phyloP scores from a whole-genome alignment of 2,797 vertebrate species.

The Euthynnus affinis region DNA sequence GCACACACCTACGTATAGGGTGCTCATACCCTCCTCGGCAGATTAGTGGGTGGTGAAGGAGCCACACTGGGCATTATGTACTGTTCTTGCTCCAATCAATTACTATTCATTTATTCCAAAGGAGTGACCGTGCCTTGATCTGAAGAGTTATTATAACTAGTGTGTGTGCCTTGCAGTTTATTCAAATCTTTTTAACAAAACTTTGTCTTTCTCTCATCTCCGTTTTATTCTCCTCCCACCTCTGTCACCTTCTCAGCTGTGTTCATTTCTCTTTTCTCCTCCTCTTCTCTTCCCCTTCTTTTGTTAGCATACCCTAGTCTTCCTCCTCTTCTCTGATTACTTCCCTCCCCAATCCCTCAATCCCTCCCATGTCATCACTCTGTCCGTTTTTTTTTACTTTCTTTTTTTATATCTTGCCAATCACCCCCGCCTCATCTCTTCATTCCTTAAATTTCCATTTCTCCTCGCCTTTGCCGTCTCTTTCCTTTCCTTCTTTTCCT shows the following conservation, averaged over 20 bases:
- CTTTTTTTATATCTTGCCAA: constrained; percentile 30
- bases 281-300: constrained; percentile 37
- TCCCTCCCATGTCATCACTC: constrained; percentile 44
- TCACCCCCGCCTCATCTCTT: constrained; percentile 12
- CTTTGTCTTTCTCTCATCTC: constrained; percentile 50
- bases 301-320: constrained; percentile 50
- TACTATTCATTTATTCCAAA: constrained; percentile 84
- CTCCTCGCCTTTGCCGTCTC: background rate
- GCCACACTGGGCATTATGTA: constrained; percentile 75
- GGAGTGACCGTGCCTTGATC: constrained; percentile 76
- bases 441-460: background rate
- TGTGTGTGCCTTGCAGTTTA: constrained; percentile 65
- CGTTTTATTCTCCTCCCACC: constrained; percentile 61
- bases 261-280: constrained; percentile 54
- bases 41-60: constrained; percentile 80
- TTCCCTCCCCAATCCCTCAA: background rate
- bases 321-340: constrained; percentile 56
- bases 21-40: constrained; percentile 60
- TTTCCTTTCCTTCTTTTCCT: background rate
- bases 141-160: constrained; percentile 71
- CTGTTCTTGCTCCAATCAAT: constrained; percentile 82
- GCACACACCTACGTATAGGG: constrained; percentile 72
- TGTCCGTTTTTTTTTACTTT: constrained; percentile 37
- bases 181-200: constrained; percentile 70
- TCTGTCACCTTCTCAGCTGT: constrained; percentile 54